A percentile compares a stretch with the other conserved stretches of the same genome.
phyloP scores from a whole-genome alignment of 2,888 invertebrate species.

The Cistogaster globosa region DNA sequence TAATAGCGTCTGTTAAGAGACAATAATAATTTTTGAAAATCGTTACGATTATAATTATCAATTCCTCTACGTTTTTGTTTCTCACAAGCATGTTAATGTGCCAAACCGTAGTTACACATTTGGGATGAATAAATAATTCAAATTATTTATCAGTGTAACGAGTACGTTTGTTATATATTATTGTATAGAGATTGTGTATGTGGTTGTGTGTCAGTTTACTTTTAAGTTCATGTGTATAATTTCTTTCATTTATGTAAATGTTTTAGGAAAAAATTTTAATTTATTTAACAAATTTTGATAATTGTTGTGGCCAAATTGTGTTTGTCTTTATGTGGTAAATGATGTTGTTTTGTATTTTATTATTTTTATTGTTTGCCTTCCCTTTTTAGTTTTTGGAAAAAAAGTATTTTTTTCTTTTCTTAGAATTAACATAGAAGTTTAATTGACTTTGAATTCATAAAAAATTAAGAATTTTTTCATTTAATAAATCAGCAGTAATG shows the following conservation, averaged over 20 bases:
- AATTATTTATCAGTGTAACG: slow-evolving; percentile 73
- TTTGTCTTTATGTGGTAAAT: slow-evolving; percentile 67
- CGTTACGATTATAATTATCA: neutral
- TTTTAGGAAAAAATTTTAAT: slow-evolving; percentile 66
- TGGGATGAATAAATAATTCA: slow-evolving; percentile 55
- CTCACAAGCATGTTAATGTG: slow-evolving; percentile 58
- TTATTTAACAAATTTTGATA: slow-evolving; percentile 70
- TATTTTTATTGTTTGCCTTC: slow-evolving; percentile 32
- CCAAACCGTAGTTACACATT: slow-evolving; percentile 61
- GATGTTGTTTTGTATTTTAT: slow-evolving; percentile 57
- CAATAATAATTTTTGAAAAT: too few relatives aligned
- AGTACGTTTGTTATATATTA: neutral
- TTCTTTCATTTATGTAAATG: slow-evolving; percentile 71
- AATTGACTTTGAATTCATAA: too few relatives aligned
- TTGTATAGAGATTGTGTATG: neutral
- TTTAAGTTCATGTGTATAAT: neutral
- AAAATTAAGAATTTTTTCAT: too few relatives aligned
- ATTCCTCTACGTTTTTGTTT: slow-evolving; percentile 15
- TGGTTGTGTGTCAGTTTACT: neutral
- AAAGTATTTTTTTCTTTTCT: too few relatives aligned
- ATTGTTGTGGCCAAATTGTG: slow-evolving; percentile 71
- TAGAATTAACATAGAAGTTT: too few relatives aligned
- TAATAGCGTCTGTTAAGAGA: too few relatives aligned
- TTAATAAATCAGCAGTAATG: too few relatives aligned
- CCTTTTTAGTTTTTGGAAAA: neutral